Percentiles rank a stretch among this genome's conserved stretches.
These are phyloP conservation scores for Hypselothyrea guttata DNA, from an alignment of 2,888 invertebrate genomes.

Conservation along the genomic window DNA sequence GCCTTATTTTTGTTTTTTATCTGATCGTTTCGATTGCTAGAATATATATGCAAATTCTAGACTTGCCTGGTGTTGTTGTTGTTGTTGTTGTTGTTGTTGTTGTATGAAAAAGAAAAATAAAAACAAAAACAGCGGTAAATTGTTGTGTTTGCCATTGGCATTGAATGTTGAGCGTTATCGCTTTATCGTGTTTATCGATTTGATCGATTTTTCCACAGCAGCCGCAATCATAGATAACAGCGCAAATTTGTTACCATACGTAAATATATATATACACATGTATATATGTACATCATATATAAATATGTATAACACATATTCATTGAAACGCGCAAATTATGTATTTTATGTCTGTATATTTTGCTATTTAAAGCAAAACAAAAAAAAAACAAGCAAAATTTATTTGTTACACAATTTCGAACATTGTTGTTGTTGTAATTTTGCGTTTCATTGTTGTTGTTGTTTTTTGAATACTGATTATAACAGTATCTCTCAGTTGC, in stretches of 20 bases:
- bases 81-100: slow-evolving; percentile 20
- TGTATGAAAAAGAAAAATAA: slow-evolving; percentile 48
- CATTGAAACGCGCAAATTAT: neutral
- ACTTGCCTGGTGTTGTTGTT: slow-evolving; percentile 45
- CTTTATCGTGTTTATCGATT: slow-evolving; percentile 63
- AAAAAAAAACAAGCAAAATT: slow-evolving; percentile 4
- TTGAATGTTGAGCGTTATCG: slow-evolving; percentile 48
- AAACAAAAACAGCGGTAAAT: slow-evolving; percentile 49
- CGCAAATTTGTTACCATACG: no score
- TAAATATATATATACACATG: no score
- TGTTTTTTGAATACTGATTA: slow-evolving; percentile 43
- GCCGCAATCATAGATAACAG: neutral
- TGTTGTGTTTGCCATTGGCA: slow-evolving; percentile 21
- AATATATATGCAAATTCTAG: slow-evolving; percentile 47
- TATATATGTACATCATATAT: no score
- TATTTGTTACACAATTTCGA: slow-evolving; percentile 55
- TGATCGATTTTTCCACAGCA: slow-evolving; percentile 59
- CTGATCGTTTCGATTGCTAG: slow-evolving; percentile 35
- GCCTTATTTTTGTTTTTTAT: slow-evolving; percentile 35
- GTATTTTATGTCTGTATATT: slow-evolving; percentile 5
- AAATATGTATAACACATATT: neutral
- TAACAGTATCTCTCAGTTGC: slow-evolving; percentile 58
- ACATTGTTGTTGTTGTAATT: slow-evolving; percentile 40
- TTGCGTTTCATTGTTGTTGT: slow-evolving; percentile 26
- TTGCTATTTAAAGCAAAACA: slow-evolving; percentile 11